Percentiles rank a stretch among this genome's conserved stretches.
Conservation (phyloP, 2,113 vertebrate species). For the Austrofundulus limnaeus region DNA sequence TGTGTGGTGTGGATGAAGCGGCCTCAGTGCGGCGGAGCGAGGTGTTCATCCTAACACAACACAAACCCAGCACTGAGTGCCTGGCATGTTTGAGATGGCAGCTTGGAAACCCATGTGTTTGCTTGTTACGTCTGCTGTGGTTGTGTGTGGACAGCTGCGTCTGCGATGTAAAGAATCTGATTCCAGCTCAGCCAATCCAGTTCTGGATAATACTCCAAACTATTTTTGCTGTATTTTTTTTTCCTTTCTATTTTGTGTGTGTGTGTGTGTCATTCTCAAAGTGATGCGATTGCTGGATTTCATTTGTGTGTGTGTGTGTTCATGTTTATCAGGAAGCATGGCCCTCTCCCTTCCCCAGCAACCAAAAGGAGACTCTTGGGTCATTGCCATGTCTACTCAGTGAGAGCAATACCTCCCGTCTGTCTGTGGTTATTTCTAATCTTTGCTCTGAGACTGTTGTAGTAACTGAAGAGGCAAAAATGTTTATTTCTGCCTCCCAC, state of each 20-base stretch:
- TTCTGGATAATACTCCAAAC: constrained; percentile 20
- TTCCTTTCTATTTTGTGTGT: too few relatives aligned
- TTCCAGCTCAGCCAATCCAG: constrained; percentile 19
- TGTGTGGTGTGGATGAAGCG: constrained; percentile 39
- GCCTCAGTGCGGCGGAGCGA: constrained; percentile 53
- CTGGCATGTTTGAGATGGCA: constrained; percentile 70
- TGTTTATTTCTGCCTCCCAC: background rate
- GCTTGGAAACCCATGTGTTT: constrained; percentile 65
- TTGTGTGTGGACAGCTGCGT: constrained; percentile 39
- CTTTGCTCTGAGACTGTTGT: constrained; percentile 12
- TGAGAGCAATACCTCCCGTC: constrained; percentile 28
- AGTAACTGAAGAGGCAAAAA: constrained; percentile 15
- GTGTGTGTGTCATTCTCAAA: background rate
- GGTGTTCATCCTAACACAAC: constrained; percentile 70
- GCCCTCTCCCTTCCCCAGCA: background rate
- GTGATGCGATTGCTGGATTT: background rate
- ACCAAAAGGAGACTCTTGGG: constrained; percentile 29
- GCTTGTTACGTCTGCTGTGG: constrained; percentile 62
- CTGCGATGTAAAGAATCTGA: constrained; percentile 46
- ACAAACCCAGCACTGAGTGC: constrained; percentile 69
- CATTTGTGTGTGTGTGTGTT: background rate
- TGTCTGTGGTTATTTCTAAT: constrained; percentile 47
- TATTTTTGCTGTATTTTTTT: constrained; percentile 9
- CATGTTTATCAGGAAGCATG: constrained; percentile 23
- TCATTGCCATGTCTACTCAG: constrained; percentile 49